phyloP scores from a whole-genome alignment of 2,797 vertebrate genomes.

The Myotis myotis region DNA sequence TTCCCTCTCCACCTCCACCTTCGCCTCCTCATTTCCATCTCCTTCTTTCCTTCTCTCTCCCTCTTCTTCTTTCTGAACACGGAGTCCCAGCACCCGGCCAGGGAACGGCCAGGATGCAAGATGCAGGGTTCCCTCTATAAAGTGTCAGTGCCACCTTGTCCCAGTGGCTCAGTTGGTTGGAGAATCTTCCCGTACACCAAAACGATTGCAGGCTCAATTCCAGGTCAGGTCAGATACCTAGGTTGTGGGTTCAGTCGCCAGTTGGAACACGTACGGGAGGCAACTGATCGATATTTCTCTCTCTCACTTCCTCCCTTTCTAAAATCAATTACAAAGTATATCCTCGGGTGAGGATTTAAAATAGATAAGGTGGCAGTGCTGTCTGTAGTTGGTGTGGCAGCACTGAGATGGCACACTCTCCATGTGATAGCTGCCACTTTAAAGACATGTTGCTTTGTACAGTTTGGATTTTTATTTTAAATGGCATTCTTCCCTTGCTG shows the following conservation, averaged over 20 bases:
- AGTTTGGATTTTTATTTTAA: background rate
- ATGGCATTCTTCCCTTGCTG: background rate
- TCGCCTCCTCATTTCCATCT: background rate
- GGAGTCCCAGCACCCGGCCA: background rate
- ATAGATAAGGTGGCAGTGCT: background rate
- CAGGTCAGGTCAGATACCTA: background rate
- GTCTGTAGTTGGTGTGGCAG: background rate
- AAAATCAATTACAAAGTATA: background rate
- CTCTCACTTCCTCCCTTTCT: background rate
- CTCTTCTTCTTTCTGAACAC: background rate
- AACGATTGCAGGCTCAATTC: background rate
- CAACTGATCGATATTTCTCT: background rate
- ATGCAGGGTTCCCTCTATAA: background rate
- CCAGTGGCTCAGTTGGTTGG: background rate
- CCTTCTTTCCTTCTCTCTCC: no score
- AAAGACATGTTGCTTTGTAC: background rate
- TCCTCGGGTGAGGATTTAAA: background rate
- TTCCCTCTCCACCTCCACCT: background rate
- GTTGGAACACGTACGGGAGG: background rate
- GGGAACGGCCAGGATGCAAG: background rate
- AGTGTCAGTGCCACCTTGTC: background rate
- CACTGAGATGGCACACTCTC: background rate
- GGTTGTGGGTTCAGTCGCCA: background rate
- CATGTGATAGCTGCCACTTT: background rate
- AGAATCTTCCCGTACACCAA: background rate